These are phyloP conservation scores for Steromphala cineraria DNA, from an alignment of 2,888 invertebrate species.

Conservation along the genomic window DNA sequence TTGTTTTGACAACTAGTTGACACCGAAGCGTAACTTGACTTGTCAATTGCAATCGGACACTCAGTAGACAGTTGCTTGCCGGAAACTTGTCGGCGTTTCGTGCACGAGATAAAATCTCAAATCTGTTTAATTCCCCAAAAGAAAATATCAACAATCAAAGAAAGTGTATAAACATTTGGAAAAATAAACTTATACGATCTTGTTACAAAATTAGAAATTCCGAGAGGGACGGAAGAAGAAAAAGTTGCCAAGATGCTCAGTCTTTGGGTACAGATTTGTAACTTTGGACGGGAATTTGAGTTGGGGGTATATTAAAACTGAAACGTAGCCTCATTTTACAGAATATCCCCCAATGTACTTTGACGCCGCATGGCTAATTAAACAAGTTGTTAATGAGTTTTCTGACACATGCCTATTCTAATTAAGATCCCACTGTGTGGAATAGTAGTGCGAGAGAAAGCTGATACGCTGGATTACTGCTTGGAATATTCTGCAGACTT, in stretches of 20 bases:
- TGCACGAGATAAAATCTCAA: conserved; percentile 10
- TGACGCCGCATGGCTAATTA: conserved; percentile 11
- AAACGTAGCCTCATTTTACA: background rate
- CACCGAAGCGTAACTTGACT: background rate
- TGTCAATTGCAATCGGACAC: conserved; percentile 14
- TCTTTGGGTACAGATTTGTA: background rate
- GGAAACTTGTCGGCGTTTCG: conserved; percentile 13
- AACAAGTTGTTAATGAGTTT: conserved; percentile 11
- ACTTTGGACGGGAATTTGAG: background rate
- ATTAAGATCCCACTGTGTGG: conserved; percentile 10
- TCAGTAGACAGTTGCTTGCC: background rate
- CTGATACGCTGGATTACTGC: background rate
- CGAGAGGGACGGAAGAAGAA: background rate
- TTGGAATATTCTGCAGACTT: background rate
- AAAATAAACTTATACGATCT: conserved; percentile 16
- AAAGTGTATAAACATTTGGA: conserved; percentile 16
- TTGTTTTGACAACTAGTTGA: conserved; percentile 17
- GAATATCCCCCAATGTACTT: background rate
- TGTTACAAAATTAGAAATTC: conserved; percentile 8
- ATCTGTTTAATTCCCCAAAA: conserved; percentile 17
- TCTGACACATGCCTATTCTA: conserved; percentile 13
- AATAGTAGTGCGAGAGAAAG: background rate
- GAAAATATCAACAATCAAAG: conserved; percentile 17
- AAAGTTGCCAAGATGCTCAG: background rate
- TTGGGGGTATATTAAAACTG: background rate